phyloP scores from a whole-genome alignment of 1,140 invertebrate genomes.

The Dinoponera quadriceps region DNA sequence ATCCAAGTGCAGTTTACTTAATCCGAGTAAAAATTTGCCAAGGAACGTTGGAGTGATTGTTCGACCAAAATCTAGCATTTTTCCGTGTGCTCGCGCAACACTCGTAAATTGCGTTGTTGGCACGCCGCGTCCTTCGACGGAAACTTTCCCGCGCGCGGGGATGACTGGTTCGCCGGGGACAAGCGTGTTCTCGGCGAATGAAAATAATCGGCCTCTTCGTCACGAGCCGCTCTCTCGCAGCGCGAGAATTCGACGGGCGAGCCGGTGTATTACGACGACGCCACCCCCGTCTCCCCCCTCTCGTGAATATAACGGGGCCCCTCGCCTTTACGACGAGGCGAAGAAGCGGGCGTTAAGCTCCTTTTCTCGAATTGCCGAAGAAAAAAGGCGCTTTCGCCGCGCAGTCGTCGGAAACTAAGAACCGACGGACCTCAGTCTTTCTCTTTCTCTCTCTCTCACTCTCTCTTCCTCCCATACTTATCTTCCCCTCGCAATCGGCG shows the following conservation, averaged over 20 bases:
- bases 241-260: constrained; percentile 29
- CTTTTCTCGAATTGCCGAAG: constrained; percentile 57
- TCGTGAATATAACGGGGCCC: constrained; percentile 25
- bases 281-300: constrained; percentile 16
- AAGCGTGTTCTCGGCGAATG: constrained; percentile 19
- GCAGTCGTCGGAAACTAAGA: constrained; percentile 61
- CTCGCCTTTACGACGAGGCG: constrained; percentile 9
- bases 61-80: no score
- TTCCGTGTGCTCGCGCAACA: no score
- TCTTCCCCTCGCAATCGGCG: constrained; percentile 81
- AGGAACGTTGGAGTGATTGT: no score
- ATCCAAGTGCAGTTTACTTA: no score
- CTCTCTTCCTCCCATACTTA: constrained; percentile 79
- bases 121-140: no score
- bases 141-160: no score
- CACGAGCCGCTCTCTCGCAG: no score
- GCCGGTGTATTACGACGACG: constrained; percentile 67
- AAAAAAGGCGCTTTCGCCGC: constrained; percentile 40
- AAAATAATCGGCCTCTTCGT: constrained; percentile 62
- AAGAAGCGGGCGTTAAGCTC: constrained; percentile 60
- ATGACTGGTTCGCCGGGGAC: background rate
- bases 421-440: constrained; percentile 70
- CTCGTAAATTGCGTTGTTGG: no score
- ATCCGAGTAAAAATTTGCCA: no score
- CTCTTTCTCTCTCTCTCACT: no score